Percentiles rank a stretch among this genome's conserved stretches.
Evolutionary conservation across 2,888 invertebrate species (phyloP).

Genomic region (Brachylomia viminalis): DNA sequence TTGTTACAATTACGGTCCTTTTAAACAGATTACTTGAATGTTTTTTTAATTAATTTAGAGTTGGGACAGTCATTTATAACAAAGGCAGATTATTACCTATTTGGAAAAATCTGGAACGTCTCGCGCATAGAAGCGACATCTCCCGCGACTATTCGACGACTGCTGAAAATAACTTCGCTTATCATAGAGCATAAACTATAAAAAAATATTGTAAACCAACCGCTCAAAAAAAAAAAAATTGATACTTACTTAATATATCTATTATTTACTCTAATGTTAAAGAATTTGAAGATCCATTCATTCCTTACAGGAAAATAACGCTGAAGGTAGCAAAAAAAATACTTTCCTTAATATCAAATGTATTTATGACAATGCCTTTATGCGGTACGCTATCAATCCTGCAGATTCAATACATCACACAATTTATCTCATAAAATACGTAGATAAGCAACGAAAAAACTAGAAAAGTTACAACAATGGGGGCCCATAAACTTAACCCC

Average conservation of each 20-base stretch:
- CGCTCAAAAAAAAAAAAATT: not conserved
- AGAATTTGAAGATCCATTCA: not conserved
- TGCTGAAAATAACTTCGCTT: not conserved
- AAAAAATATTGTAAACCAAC: not conserved
- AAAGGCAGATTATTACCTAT: not conserved
- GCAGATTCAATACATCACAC: slow-evolving; percentile 71
- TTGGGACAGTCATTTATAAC: not conserved
- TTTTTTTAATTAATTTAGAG: not conserved
- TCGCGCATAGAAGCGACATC: not conserved
- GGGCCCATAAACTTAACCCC: slow-evolving; percentile 87
- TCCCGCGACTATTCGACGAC: not conserved
- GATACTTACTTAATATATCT: too few relatives aligned
- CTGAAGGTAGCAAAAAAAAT: slow-evolving; percentile 23
- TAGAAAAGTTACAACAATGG: slow-evolving; percentile 80
- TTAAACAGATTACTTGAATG: not conserved
- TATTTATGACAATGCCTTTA: slow-evolving; percentile 57
- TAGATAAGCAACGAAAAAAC: slow-evolving; percentile 73
- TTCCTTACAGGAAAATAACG: slow-evolving; percentile 34
- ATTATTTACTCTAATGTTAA: slow-evolving; percentile 4
- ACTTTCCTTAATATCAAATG: slow-evolving; percentile 43
- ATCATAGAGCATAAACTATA: too few relatives aligned
- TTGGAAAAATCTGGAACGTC: not conserved
- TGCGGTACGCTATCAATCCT: slow-evolving; percentile 66
- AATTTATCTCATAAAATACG: slow-evolving; percentile 75
- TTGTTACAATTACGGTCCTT: not conserved